These are phyloP conservation scores for Zeugodacus cucurbitae DNA, from an alignment of 1,140 invertebrate genomes.

Conservation along the genomic window DNA sequence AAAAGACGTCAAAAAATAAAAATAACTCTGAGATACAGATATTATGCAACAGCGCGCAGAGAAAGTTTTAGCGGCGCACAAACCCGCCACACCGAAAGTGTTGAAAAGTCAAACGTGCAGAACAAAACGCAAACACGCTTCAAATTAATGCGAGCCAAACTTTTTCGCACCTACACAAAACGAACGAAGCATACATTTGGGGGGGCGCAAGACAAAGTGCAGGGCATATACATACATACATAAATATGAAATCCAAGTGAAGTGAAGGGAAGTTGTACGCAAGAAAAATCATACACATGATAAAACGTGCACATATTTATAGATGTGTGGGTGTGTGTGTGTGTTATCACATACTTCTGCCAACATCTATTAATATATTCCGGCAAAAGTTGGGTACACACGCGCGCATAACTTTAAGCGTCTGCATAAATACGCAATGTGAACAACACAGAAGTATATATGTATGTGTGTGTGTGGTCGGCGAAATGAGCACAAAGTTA, in stretches of 20 bases:
- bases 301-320: not conserved
- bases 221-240: not conserved
- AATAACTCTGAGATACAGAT: not conserved
- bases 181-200: not conserved
- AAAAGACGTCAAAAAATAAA: too few species aligned
- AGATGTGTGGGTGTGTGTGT: not conserved
- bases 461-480: too few species aligned
- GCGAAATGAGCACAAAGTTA: not conserved
- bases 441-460: too few species aligned
- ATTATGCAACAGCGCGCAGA: not conserved
- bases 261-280: not conserved
- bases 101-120: not conserved
- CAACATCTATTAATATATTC: too few species aligned
- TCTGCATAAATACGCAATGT: not conserved
- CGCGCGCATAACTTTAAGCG: not conserved
- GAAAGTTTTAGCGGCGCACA: not conserved
- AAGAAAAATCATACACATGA: not conserved
- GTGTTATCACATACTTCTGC: not conserved
- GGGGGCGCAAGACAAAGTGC: not conserved
- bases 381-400: too few species aligned
- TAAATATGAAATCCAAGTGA: not conserved
- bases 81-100: not conserved
- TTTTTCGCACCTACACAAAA: not conserved
- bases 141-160: not conserved
- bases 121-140: not conserved